Percentiles rank a stretch among this genome's conserved stretches.
Conservation (phyloP, 2,113 vertebrate species). For the Salminus brasiliensis region DNA sequence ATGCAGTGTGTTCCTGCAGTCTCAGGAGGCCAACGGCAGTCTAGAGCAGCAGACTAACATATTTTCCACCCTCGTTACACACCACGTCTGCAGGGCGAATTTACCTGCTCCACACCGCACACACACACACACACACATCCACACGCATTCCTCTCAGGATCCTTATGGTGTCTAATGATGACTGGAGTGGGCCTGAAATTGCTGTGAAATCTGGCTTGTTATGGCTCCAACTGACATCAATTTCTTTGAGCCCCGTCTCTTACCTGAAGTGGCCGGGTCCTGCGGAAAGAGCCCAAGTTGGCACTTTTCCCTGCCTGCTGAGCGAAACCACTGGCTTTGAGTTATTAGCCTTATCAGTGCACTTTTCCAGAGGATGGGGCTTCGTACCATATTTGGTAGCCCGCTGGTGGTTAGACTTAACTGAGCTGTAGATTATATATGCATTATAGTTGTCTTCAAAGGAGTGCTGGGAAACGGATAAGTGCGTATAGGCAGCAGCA, state of each 20-base stretch:
- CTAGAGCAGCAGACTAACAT: not conserved
- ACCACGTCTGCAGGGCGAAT: slow-evolving; percentile 3
- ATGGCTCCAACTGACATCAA: slow-evolving; percentile 46
- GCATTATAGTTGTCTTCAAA: slow-evolving; percentile 13
- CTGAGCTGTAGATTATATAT: slow-evolving; percentile 17
- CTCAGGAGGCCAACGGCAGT: slow-evolving; percentile 8
- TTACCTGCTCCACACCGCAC: not conserved
- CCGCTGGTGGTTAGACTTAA: slow-evolving; percentile 6
- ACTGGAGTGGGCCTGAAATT: slow-evolving; percentile 41
- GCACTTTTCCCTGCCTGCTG: not conserved
- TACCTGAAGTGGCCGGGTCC: slow-evolving; percentile 4
- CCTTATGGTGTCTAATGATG: not conserved
- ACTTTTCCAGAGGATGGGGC: not conserved
- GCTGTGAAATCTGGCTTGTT: slow-evolving; percentile 37
- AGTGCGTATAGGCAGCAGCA: not conserved
- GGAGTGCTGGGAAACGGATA: not conserved
- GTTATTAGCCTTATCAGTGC: slow-evolving; percentile 6
- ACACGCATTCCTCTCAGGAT: not conserved
- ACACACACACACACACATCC: not conserved
- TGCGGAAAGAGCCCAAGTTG: not conserved
- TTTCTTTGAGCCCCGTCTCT: not conserved
- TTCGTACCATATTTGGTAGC: slow-evolving; percentile 11
- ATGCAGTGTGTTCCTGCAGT: not conserved
- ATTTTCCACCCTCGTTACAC: not conserved
- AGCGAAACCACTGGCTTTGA: not conserved